These are phyloP conservation scores for Ctenodactylus gundi DNA, from an alignment of 2,113 vertebrate species.

Conservation along the genomic window DNA sequence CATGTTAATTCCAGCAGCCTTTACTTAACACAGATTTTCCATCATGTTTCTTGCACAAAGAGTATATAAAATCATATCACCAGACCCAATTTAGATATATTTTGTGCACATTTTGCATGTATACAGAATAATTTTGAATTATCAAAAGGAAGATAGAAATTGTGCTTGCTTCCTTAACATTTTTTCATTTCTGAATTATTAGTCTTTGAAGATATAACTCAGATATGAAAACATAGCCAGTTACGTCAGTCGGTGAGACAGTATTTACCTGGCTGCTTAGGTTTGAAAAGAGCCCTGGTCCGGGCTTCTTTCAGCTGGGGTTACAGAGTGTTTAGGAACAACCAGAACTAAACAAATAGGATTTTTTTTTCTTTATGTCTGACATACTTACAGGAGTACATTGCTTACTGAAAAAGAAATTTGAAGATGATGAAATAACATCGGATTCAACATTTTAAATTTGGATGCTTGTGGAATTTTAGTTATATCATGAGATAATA, in stretches of 20 bases:
- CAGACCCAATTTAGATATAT: background rate
- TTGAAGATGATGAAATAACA: background rate
- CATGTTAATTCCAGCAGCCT: background rate
- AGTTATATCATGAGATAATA: background rate
- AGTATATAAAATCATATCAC: background rate
- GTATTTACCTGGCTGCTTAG: background rate
- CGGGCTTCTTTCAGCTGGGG: background rate
- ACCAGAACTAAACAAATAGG: background rate
- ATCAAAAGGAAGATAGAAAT: background rate
- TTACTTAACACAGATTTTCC: background rate
- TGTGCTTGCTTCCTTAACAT: background rate
- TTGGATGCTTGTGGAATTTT: background rate
- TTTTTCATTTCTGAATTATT: background rate
- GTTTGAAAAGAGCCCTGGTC: background rate
- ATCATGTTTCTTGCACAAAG: background rate
- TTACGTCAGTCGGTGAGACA: background rate
- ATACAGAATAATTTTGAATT: background rate
- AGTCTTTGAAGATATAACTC: background rate
- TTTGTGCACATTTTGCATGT: background rate
- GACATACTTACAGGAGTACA: background rate
- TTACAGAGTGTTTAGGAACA: background rate
- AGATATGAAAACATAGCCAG: background rate
- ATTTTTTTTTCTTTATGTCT: too few relatives aligned
- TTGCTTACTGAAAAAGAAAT: background rate
- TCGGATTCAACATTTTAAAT: background rate